Conservation (phyloP, 2,797 vertebrate genomes). For the Sparus aurata region DNA sequence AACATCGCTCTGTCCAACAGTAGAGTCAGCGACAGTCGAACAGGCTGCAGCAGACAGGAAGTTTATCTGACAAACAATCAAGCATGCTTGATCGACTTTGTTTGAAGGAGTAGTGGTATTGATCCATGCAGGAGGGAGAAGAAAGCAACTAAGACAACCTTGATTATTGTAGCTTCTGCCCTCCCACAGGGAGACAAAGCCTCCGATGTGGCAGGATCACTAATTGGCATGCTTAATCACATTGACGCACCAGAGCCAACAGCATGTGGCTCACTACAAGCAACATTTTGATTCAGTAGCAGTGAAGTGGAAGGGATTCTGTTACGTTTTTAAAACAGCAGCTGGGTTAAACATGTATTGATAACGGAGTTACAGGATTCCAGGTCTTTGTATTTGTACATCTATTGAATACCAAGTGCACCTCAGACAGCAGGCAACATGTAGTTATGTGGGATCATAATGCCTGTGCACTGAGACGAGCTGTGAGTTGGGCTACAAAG, state of each 20-base stretch:
- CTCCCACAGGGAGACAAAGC: conserved; percentile 38
- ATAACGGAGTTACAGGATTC: conserved; percentile 3
- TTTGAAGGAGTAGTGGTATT: conserved; percentile 18
- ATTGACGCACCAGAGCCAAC: conserved; percentile 44
- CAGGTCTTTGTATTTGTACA: neutral
- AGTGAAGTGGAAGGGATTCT: conserved; percentile 1
- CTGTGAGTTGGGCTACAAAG: conserved; percentile 24
- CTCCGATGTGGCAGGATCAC: conserved; percentile 37
- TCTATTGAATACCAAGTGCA: conserved; percentile 18
- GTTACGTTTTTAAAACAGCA: neutral
- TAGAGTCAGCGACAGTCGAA: conserved; percentile 14
- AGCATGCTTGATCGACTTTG: conserved; percentile 40
- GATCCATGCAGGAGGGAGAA: conserved; percentile 57
- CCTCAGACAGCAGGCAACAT: conserved; percentile 29
- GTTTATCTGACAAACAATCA: conserved; percentile 30
- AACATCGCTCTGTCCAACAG: conserved; percentile 6
- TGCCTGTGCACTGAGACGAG: conserved; percentile 19
- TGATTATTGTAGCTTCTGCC: conserved; percentile 24
- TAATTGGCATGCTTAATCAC: conserved; percentile 54
- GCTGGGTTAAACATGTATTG: neutral
- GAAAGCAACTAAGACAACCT: conserved; percentile 23
- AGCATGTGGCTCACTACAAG: conserved; percentile 39
- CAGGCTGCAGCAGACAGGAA: conserved; percentile 39
- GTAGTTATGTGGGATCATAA: conserved; percentile 40
- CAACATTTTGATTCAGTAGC: conserved; percentile 27